phyloP scores from a whole-genome alignment of 2,888 invertebrate genomes.

The Serripes groenlandicus region DNA sequence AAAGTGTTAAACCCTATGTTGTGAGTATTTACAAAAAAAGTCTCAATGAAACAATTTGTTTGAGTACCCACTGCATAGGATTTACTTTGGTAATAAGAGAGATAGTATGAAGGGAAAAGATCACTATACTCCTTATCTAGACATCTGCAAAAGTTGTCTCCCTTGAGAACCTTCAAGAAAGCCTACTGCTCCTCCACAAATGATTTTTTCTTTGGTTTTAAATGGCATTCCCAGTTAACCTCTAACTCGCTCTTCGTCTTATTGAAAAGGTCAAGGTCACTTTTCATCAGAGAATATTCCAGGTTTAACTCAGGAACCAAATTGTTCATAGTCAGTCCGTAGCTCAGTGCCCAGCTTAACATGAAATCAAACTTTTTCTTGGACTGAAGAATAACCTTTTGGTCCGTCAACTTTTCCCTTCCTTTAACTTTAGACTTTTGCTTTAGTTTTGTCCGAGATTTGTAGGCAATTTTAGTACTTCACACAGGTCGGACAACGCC shows the following conservation, averaged over 20 bases:
- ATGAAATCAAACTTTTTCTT: slow-evolving; percentile 78
- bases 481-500: slow-evolving; percentile 73
- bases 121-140: no score
- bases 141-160: no score
- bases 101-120: no score
- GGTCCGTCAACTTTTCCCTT: slow-evolving; percentile 8
- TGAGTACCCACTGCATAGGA: no score
- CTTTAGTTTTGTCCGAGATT: slow-evolving; percentile 48
- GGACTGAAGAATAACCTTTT: slow-evolving; percentile 69
- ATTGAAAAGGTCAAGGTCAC: slow-evolving; percentile 56
- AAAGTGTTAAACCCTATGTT: no score
- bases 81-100: no score
- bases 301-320: slow-evolving; percentile 73
- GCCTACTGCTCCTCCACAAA: no score
- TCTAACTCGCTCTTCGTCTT: slow-evolving; percentile 56
- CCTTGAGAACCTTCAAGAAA: no score
- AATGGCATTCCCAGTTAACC: no score
- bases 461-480: slow-evolving; percentile 66
- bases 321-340: slow-evolving; percentile 73
- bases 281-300: slow-evolving; percentile 67
- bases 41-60: no score
- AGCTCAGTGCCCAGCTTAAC: slow-evolving; percentile 79
- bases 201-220: no score
- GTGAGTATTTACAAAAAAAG: no score
- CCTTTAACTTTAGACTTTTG: slow-evolving; percentile 1